Evolutionary conservation across 2,888 invertebrate species (phyloP), one percentile per base, ranked within the genome.

Genomic region (Ochlodes sylvanus): DNA sequence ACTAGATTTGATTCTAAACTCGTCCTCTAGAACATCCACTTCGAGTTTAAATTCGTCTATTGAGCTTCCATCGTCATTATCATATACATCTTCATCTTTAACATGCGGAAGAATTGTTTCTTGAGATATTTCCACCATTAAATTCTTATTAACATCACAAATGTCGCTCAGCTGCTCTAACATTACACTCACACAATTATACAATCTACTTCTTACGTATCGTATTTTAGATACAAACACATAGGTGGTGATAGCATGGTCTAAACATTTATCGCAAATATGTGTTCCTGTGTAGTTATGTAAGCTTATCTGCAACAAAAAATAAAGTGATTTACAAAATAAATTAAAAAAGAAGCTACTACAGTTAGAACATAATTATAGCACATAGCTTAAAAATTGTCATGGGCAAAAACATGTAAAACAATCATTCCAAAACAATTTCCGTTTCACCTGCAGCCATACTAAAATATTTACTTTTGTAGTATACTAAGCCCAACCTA

Each of bases 21-120:
- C 92, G 57, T 92, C 92, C 82, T 93, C 92, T 63, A 93, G 70
- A 7, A 90, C 83, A 32, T 90, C 90, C n/a, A 88, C 73, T 71
- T 83, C 83, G 0, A 80, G 64, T 73, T 86, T 79, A 14, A 71
- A 71, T 62, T 88, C 89, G 65, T 85, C 82, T 2, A 78, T 52
- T 27, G 52, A 52, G 21, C 52, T 52, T 14, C 27, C 64, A 32
- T 78, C 72, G 9, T 84, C 79, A 10, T 73, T 69, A 7, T 79
- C 79, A 19, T 77, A 10, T 0, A 71, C 83, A 0, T 72, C 58
- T 10, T 71, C 70, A 19, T 82, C 76, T 50, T 75, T 77, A 57
- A 75, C 71, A 2, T 77, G 65, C 0, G 88, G 86, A 75, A 90
- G 75, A n/a, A 92, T 84, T 2, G 79, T 73, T 34, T 83, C 77